Conservation (phyloP, 2,113 vertebrate genomes). For the Anser cygnoides region DNA sequence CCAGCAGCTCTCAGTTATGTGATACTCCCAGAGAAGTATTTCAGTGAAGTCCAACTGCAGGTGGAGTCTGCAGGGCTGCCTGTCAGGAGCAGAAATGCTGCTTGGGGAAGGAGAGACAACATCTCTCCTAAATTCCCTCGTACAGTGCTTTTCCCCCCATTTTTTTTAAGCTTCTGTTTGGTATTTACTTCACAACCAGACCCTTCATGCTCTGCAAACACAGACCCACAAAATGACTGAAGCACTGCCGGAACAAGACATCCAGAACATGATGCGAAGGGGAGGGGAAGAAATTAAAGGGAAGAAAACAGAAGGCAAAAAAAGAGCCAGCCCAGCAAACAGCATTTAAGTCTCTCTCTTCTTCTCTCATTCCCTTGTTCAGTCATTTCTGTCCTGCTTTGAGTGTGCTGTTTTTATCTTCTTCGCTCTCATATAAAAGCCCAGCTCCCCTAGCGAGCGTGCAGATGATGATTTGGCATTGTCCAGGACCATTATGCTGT, state of each 20-base stretch:
- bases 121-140: neutral
- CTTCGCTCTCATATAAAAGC: constrained; percentile 60
- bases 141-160: neutral
- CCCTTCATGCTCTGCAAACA: neutral
- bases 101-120: neutral
- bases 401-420: constrained; percentile 65
- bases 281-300: neutral
- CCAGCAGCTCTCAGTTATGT: neutral
- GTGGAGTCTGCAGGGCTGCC: neutral
- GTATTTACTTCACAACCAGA: neutral
- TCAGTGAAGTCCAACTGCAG: neutral
- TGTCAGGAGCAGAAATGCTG: neutral
- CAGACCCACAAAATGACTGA: neutral
- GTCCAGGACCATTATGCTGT: constrained; percentile 66
- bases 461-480: constrained; percentile 72
- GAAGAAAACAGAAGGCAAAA: neutral
- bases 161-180: neutral
- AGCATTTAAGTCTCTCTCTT: constrained; percentile 55
- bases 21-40: neutral
- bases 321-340: constrained; percentile 39
- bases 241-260: constrained; percentile 33
- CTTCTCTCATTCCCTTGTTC: constrained; percentile 48
- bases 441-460: constrained; percentile 49
- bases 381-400: constrained; percentile 57
- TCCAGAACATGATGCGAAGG: neutral